These are phyloP conservation scores for Prunella fulvescens DNA, from an alignment of 2,113 vertebrate species.

Conservation along the genomic window DNA sequence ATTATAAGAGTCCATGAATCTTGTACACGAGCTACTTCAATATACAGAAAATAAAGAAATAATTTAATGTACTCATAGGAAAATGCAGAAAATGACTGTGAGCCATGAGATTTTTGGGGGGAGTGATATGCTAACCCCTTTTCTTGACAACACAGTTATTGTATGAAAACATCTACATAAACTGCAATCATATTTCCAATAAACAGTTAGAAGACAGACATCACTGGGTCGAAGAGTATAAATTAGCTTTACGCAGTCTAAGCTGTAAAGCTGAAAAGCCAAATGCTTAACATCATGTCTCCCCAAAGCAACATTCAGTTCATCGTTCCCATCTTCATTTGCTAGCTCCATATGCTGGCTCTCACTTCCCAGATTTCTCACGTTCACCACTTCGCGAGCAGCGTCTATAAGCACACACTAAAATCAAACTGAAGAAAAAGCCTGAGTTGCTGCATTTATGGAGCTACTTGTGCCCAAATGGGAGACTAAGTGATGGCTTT, in stretches of 20 bases:
- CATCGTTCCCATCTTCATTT: background rate
- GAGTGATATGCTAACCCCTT: background rate
- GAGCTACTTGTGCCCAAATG: background rate
- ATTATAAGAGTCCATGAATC: background rate
- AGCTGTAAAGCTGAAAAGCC: constrained; percentile 28
- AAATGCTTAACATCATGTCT: constrained; percentile 2
- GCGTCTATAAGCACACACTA: fast-evolving
- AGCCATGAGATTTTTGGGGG: background rate
- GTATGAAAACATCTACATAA: background rate
- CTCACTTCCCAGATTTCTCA: background rate
- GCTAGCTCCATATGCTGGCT: background rate
- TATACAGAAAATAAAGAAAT: background rate
- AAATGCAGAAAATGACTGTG: background rate
- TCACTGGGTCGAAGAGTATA: background rate
- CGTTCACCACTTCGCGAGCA: background rate
- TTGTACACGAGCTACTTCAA: background rate
- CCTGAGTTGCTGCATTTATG: background rate
- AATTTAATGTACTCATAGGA: background rate
- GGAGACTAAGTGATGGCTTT: background rate
- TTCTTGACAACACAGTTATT: background rate
- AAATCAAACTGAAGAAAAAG: background rate
- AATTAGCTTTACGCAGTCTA: background rate
- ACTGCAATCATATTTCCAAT: background rate
- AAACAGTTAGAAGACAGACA: background rate
- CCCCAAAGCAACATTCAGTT: background rate